Evolutionary conservation across 2,888 invertebrate genomes (phyloP).

Genomic region (Prosapia bicincta): DNA sequence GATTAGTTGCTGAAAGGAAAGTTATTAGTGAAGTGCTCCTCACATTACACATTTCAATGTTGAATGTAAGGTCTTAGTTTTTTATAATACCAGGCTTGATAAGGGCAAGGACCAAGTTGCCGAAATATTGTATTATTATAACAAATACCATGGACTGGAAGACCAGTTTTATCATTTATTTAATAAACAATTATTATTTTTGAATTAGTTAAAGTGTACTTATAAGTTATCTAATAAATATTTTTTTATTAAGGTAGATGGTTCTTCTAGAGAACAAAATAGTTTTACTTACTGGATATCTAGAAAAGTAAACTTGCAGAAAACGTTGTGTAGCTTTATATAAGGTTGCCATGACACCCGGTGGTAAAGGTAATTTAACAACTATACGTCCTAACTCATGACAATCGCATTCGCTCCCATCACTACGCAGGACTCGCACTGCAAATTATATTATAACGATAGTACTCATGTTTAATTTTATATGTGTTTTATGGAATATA

Average conservation of each 20-base stretch:
- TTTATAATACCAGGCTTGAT: too few relatives aligned
- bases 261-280: not conserved
- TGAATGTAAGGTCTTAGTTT: too few relatives aligned
- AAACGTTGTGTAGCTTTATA: constrained; percentile 79
- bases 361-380: constrained; percentile 81
- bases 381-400: constrained; percentile 82
- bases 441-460: constrained; percentile 34
- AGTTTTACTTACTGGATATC: constrained; percentile 65
- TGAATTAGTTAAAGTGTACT: too few relatives aligned
- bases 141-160: too few relatives aligned
- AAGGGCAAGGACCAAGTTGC: too few relatives aligned
- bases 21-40: too few relatives aligned
- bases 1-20: too few relatives aligned
- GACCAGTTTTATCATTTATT: too few relatives aligned
- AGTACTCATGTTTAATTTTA: not conserved
- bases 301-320: constrained; percentile 75
- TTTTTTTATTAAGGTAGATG: not conserved
- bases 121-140: too few relatives aligned
- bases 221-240: not conserved
- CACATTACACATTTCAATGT: too few relatives aligned
- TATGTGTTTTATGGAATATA: not conserved
- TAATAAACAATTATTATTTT: too few relatives aligned
- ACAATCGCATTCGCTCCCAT: constrained; percentile 64
- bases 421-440: constrained; percentile 64
- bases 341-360: constrained; percentile 80